A percentile compares a stretch with the other conserved stretches of the same genome.
These are phyloP conservation scores for Seladonia tumulorum DNA, from an alignment of 2,888 invertebrate genomes.

Conservation along the genomic window DNA sequence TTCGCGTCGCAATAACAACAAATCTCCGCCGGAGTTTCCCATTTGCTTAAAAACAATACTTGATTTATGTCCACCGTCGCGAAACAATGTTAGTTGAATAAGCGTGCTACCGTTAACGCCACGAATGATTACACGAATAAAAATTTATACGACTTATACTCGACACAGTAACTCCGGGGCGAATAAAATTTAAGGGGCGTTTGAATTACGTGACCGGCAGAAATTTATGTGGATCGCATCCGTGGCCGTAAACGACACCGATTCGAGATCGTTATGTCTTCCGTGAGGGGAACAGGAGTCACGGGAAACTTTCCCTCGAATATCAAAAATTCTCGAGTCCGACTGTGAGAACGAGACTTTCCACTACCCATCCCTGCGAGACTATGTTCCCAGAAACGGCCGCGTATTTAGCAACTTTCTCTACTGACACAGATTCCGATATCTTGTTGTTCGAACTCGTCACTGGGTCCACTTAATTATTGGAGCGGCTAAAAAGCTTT, in stretches of 20 bases:
- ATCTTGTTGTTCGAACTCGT: background rate
- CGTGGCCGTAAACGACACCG: constrained; percentile 6
- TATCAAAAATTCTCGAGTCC: background rate
- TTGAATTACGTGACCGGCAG: constrained; percentile 6
- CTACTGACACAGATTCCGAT: background rate
- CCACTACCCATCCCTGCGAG: background rate
- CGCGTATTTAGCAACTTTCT: background rate
- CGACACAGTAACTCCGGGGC: background rate
- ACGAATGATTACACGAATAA: constrained; percentile 11
- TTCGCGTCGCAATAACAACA: background rate
- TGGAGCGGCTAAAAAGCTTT: background rate
- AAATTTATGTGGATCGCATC: constrained; percentile 11
- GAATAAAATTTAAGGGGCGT: constrained; percentile 22
- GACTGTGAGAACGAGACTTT: constrained; percentile 7
- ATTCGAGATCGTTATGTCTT: background rate
- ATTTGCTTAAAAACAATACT: background rate
- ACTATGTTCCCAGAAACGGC: background rate
- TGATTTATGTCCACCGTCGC: background rate
- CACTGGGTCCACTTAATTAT: background rate
- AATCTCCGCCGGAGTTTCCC: background rate
- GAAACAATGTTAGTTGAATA: background rate
- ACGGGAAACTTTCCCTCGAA: background rate
- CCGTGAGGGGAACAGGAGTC: background rate
- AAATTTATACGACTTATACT: constrained; percentile 28
- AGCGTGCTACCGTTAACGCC: constrained; percentile 16